Conservation (phyloP, 2,113 vertebrate species). For the Otocyon megalotis region DNA sequence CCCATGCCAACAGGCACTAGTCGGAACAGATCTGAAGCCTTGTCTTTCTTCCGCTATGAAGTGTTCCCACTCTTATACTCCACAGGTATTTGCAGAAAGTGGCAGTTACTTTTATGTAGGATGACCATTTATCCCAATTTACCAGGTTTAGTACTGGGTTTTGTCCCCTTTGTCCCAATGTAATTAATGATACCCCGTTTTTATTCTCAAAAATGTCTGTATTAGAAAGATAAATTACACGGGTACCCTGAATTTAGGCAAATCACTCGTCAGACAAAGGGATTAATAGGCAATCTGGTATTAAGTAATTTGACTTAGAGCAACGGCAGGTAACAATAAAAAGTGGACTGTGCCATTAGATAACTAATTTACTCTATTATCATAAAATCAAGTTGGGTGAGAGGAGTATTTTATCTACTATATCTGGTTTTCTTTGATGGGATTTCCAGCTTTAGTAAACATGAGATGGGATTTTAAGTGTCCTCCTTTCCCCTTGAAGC, state of each 20-base stretch:
- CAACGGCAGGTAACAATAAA: background rate
- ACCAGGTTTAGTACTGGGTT: background rate
- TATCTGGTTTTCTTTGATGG: background rate
- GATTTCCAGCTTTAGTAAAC: constrained; percentile 55
- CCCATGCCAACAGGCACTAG: background rate
- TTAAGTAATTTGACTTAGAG: constrained; percentile 30
- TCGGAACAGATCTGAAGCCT: background rate
- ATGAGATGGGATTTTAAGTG: constrained; percentile 44
- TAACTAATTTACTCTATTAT: constrained; percentile 38
- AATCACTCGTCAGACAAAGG: constrained; percentile 36
- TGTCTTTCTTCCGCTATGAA: background rate
- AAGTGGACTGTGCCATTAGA: background rate
- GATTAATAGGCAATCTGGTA: background rate
- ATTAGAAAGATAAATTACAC: constrained; percentile 30
- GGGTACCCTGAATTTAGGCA: background rate
- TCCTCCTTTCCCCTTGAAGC: constrained; percentile 71
- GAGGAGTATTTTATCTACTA: background rate
- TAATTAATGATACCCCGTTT: background rate
- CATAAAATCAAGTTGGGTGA: background rate
- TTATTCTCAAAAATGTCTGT: constrained; percentile 25
- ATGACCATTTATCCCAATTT: background rate
- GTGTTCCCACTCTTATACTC: background rate
- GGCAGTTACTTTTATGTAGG: background rate
- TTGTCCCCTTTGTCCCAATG: background rate
- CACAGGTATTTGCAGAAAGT: constrained; percentile 22